phyloP scores from a whole-genome alignment of 35 echinoderm and acorn worm genomes.

The Apostichopus parvimensis region DNA sequence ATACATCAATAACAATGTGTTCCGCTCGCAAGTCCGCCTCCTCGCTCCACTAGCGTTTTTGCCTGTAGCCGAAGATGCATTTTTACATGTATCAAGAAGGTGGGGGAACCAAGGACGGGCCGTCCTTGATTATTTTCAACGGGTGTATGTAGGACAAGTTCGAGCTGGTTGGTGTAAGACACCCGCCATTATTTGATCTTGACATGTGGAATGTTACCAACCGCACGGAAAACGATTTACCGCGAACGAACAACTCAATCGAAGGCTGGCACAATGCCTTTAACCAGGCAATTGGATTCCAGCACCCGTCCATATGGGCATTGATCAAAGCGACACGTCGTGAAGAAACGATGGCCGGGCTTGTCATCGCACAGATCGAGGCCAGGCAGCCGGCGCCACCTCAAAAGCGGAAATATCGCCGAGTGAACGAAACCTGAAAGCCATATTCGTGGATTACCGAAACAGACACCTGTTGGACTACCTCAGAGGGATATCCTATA shows the following conservation, averaged over 20 bases:
- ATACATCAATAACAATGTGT: background rate
- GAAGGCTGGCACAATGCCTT: too few species aligned
- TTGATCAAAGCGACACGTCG: slow-evolving; percentile 8
- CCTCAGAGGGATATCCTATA: background rate
- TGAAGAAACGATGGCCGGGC: background rate
- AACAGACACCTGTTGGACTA: background rate
- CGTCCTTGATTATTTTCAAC: too few species aligned
- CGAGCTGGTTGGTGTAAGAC: too few species aligned
- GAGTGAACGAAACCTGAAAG: background rate
- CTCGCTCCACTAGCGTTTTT: slow-evolving; percentile 14
- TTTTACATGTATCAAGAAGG: too few species aligned
- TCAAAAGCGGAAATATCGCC: slow-evolving; percentile 22
- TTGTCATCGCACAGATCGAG: slow-evolving; percentile 21
- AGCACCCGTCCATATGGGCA: background rate
- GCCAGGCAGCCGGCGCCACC: slow-evolving; percentile 6
- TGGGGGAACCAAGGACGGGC: too few species aligned
- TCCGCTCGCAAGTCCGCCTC: slow-evolving; percentile 17
- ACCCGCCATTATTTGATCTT: too few species aligned
- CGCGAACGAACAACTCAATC: too few species aligned
- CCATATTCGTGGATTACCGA: background rate
- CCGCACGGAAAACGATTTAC: too few species aligned
- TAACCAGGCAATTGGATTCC: too few species aligned
- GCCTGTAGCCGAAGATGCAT: background rate
- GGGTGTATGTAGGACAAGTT: too few species aligned
- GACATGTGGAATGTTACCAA: too few species aligned